Percentiles rank a stretch among this genome's conserved stretches.
Evolutionary conservation across 2,888 invertebrate species (phyloP).

Genomic region (Subacronicta megacephala): DNA sequence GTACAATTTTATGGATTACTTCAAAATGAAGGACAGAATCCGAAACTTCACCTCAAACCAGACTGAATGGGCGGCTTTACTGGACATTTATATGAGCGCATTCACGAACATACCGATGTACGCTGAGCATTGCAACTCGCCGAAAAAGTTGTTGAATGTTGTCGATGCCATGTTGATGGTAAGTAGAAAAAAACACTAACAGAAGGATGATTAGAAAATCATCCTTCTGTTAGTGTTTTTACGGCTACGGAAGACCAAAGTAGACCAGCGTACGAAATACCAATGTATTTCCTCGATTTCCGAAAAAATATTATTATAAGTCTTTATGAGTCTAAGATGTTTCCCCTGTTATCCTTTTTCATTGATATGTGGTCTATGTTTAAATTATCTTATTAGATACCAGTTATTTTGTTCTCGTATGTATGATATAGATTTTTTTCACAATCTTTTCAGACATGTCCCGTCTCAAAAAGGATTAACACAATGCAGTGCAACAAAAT

Average conservation of each 20-base stretch:
- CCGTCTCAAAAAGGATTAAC: slow-evolving; percentile 66
- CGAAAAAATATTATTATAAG: too few relatives aligned
- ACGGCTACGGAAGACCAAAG: too few relatives aligned
- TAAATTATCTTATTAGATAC: too few relatives aligned
- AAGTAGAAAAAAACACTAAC: slow-evolving; percentile 42
- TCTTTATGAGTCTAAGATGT: too few relatives aligned
- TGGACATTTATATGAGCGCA: slow-evolving; percentile 64
- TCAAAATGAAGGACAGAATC: slow-evolving; percentile 78
- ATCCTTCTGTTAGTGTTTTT: too few relatives aligned
- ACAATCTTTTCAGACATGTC: slow-evolving; percentile 72
- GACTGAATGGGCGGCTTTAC: slow-evolving; percentile 61
- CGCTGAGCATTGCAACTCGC: slow-evolving; percentile 72
- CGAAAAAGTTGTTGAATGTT: slow-evolving; percentile 78
- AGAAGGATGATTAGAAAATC: too few relatives aligned
- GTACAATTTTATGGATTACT: slow-evolving; percentile 81
- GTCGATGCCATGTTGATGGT: slow-evolving; percentile 81
- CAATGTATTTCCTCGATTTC: too few relatives aligned
- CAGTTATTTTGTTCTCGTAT: too few relatives aligned
- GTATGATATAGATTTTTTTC: not conserved
- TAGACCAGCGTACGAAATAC: too few relatives aligned
- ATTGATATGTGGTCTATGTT: too few relatives aligned
- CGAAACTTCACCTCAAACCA: slow-evolving; percentile 60
- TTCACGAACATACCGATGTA: slow-evolving; percentile 73
- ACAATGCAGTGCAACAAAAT: slow-evolving; percentile 69
- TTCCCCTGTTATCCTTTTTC: too few relatives aligned